These are phyloP conservation scores for Bombus waltoni DNA, from an alignment of 1,140 invertebrate genomes.

Conservation along the genomic window DNA sequence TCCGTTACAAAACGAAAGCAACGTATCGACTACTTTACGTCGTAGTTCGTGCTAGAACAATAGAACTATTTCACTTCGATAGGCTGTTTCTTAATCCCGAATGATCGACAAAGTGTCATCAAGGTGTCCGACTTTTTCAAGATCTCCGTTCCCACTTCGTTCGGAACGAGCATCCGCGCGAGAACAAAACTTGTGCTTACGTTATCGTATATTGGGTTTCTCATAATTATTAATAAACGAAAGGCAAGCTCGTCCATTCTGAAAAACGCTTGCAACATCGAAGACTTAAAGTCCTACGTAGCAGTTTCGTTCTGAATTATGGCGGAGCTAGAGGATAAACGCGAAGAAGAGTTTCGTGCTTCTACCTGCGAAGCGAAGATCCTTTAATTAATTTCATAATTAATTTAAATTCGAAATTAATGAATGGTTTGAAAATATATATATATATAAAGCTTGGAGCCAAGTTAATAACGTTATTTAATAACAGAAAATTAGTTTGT, in stretches of 20 bases:
- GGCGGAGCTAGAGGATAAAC: neutral
- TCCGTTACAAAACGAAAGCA: neutral
- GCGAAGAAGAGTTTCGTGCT: neutral
- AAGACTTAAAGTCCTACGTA: neutral
- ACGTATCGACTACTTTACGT: neutral
- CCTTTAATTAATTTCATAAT: neutral
- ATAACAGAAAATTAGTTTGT: neutral
- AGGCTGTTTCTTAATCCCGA: constrained; percentile 1
- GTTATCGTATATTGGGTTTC: neutral
- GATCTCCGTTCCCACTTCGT: neutral
- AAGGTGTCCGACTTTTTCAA: neutral
- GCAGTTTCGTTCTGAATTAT: neutral
- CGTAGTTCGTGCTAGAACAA: neutral
- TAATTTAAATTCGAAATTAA: neutral
- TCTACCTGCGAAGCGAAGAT: too few species aligned
- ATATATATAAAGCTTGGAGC: too few species aligned
- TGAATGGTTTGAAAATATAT: neutral
- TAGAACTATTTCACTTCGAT: neutral
- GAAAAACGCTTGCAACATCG: neutral
- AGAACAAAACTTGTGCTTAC: neutral
- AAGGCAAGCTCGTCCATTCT: neutral
- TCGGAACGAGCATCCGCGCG: neutral
- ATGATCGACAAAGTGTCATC: neutral
- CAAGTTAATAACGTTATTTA: neutral
- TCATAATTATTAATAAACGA: neutral